Conservation (phyloP, 2,113 vertebrate genomes). For the Pao palembangensis region DNA sequence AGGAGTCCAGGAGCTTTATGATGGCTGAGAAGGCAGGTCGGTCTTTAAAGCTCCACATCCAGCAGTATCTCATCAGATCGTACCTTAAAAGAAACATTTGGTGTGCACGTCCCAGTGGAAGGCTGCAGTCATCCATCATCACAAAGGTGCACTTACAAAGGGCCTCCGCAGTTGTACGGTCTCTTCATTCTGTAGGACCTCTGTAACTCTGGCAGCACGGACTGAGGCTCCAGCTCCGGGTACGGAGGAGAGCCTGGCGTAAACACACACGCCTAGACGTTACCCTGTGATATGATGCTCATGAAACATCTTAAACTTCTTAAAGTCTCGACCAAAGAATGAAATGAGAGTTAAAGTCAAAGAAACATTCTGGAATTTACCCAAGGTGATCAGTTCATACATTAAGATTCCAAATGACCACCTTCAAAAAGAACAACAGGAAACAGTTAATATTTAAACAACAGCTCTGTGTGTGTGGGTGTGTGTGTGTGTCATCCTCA, state of each 20-base stretch:
- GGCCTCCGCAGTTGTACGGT: slow-evolving; percentile 56
- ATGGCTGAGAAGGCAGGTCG: slow-evolving; percentile 64
- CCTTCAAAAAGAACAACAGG: slow-evolving; percentile 38
- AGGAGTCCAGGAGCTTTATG: slow-evolving; percentile 65
- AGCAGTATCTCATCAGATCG: slow-evolving; percentile 72
- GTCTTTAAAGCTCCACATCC: slow-evolving; percentile 72
- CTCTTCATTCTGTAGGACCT: slow-evolving; percentile 62
- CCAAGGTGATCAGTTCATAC: slow-evolving; percentile 72
- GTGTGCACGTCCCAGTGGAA: background rate
- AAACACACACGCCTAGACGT: background rate
- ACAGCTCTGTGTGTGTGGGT: no score
- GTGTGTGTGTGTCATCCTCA: slow-evolving; percentile 34
- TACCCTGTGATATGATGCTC: background rate
- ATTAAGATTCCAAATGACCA: slow-evolving; percentile 75
- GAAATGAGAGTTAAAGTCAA: no score
- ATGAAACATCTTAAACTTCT: no score
- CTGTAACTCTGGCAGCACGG: slow-evolving; percentile 57
- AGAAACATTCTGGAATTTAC: slow-evolving; percentile 34
- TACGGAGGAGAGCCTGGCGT: slow-evolving; percentile 66
- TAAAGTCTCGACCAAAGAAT: no score
- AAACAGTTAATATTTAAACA: background rate
- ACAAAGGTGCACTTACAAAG: slow-evolving; percentile 55
- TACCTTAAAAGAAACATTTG: slow-evolving; percentile 44
- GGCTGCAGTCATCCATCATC: background rate
- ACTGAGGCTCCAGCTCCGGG: slow-evolving; percentile 63